Percentiles rank a stretch among this genome's conserved stretches.
Conservation (phyloP, 2,888 invertebrate species). For the Lepidochitona cinerea region DNA sequence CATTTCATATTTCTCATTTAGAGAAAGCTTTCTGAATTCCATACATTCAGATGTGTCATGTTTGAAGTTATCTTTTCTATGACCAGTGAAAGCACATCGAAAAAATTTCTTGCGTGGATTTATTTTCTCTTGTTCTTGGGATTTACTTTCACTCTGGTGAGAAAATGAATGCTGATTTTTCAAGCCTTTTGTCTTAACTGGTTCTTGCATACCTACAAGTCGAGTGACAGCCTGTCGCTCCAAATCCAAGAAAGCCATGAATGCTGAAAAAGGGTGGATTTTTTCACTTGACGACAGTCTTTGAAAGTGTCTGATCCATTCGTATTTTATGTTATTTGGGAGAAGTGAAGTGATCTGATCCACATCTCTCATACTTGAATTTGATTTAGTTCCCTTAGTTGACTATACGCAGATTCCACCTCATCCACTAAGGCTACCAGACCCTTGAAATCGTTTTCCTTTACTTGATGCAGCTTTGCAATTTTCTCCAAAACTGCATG, state of each 20-base stretch:
- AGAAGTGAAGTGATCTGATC: neutral
- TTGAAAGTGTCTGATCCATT: conserved; percentile 9
- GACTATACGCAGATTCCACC: neutral
- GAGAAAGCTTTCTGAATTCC: neutral
- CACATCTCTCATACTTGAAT: neutral
- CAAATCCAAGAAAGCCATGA: neutral
- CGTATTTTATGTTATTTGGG: neutral
- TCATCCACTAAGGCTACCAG: neutral
- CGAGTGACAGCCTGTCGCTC: neutral
- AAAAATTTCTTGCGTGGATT: neutral
- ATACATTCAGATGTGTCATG: neutral
- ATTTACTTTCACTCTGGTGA: neutral
- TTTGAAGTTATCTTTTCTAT: neutral
- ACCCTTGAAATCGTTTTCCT: neutral
- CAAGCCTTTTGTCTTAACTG: no score
- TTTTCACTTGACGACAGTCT: no score
- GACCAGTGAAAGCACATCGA: neutral
- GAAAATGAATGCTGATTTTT: neutral
- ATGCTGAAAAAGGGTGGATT: neutral
- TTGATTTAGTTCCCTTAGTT: neutral
- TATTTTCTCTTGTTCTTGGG: neutral
- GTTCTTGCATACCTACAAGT: neutral
- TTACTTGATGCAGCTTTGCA: neutral
- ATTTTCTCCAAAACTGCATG: neutral
- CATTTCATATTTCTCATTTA: neutral